Percentiles rank a stretch among this genome's conserved stretches.
Evolutionary conservation across 2,888 invertebrate genomes (phyloP).

Genomic region (Lasioglossum malachurum): DNA sequence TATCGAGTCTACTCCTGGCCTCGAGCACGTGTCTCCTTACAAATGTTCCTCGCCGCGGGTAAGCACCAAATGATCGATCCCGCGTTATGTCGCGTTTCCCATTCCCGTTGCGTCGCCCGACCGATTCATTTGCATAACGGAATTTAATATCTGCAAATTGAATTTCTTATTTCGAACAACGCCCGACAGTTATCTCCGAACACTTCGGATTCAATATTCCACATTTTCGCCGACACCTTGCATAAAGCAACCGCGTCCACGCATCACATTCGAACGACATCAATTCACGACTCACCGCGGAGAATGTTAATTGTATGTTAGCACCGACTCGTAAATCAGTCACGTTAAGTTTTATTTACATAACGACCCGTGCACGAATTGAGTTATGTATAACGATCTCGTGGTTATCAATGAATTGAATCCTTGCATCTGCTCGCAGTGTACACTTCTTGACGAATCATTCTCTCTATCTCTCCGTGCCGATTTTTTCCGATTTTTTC

Average conservation of each 20-base stretch:
- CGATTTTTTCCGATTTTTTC: conserved; percentile 32
- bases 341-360: conserved; percentile 22
- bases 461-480: conserved; percentile 16
- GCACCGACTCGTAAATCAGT: neutral
- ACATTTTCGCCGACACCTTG: neutral
- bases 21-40: conserved; percentile 49
- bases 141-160: neutral
- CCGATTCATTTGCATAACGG: neutral
- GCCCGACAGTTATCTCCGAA: neutral
- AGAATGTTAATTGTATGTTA: conserved; percentile 22
- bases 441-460: conserved; percentile 8
- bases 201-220: neutral
- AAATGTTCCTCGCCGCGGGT: conserved; percentile 55
- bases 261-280: neutral
- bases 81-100: conserved; percentile 29
- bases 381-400: conserved; percentile 2
- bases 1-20: conserved; percentile 49
- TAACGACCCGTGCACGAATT: neutral
- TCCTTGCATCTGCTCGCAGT: neutral
- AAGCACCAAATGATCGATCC: conserved; percentile 34
- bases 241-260: neutral
- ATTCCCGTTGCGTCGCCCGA: neutral
- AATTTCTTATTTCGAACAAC: neutral
- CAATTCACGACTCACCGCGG: neutral
- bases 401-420: conserved; percentile 21